Evolutionary conservation across 2,888 invertebrate genomes (phyloP).

Genomic region (Anthophora plumipes): DNA sequence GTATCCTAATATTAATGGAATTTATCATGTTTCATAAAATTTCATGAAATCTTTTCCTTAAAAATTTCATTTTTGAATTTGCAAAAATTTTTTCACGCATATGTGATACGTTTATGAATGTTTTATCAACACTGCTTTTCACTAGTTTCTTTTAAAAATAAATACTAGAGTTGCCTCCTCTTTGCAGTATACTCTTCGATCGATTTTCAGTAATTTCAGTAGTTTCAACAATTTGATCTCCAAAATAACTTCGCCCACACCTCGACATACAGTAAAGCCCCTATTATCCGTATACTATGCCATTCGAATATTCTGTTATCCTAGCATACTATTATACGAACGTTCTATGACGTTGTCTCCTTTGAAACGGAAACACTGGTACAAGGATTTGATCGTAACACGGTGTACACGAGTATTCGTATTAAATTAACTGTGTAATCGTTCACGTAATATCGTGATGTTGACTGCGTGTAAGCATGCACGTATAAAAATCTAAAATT

Average conservation of each 20-base stretch:
- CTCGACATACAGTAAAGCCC: not conserved
- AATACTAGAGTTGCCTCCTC: too few relatives aligned
- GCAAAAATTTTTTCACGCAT: too few relatives aligned
- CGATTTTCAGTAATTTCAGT: too few relatives aligned
- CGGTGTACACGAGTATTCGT: not conserved
- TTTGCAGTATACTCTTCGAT: not conserved
- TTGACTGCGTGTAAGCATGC: not conserved
- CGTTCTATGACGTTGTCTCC: not conserved
- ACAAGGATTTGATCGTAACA: slow-evolving; percentile 2
- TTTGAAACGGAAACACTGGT: slow-evolving; percentile 8
- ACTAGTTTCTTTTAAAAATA: too few relatives aligned
- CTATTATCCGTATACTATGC: not conserved
- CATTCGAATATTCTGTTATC: slow-evolving; percentile 6
- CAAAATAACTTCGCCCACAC: not conserved
- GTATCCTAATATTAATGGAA: too few relatives aligned
- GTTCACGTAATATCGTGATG: not conserved
- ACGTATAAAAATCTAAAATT: not conserved
- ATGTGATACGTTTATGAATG: too few relatives aligned
- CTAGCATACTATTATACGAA: slow-evolving; percentile 18
- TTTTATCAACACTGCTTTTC: too few relatives aligned
- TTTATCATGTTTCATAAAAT: too few relatives aligned
- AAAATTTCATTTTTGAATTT: too few relatives aligned
- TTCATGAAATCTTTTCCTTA: too few relatives aligned
- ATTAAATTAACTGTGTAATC: not conserved
- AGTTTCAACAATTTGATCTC: too few relatives aligned